Percentiles rank a stretch among this genome's conserved stretches.
These are phyloP conservation scores for Gymnarchus niloticus DNA, from an alignment of 2,113 vertebrate genomes.

Conservation along the genomic window DNA sequence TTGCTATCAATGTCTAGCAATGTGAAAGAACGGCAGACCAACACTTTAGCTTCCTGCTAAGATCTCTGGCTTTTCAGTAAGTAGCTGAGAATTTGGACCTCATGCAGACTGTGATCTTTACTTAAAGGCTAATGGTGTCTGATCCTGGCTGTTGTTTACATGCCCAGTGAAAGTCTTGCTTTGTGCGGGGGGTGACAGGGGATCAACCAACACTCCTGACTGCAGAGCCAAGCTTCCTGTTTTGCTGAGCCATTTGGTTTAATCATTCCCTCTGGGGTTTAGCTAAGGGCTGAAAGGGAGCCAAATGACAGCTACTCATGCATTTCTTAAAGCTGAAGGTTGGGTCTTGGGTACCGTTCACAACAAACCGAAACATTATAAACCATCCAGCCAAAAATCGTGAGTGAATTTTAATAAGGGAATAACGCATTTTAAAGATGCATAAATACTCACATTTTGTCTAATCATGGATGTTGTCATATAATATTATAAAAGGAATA, in stretches of 20 bases:
- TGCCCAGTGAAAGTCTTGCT: background rate
- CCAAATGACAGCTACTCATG: background rate
- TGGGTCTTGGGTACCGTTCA: background rate
- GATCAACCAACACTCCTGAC: background rate
- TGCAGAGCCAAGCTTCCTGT: background rate
- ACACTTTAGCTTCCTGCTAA: background rate
- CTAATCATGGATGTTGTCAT: background rate
- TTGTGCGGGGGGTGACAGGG: background rate
- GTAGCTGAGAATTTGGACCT: background rate
- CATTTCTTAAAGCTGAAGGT: background rate
- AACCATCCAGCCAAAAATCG: background rate
- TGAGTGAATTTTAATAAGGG: background rate
- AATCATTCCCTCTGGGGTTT: background rate
- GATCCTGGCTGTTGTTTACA: conserved; percentile 6
- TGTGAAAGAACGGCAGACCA: background rate
- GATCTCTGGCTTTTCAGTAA: background rate
- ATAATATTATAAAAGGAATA: background rate
- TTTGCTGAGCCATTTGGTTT: background rate
- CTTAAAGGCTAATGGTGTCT: conserved; percentile 15
- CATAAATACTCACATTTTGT: background rate
- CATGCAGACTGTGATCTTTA: background rate
- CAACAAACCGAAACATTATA: background rate
- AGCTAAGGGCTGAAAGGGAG: background rate
- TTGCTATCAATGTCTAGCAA: background rate
- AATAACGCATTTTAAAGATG: background rate